Percentiles rank a stretch among this genome's conserved stretches.
Evolutionary conservation across 2,888 invertebrate species (phyloP).

Genomic region (Luperina nickerlii): DNA sequence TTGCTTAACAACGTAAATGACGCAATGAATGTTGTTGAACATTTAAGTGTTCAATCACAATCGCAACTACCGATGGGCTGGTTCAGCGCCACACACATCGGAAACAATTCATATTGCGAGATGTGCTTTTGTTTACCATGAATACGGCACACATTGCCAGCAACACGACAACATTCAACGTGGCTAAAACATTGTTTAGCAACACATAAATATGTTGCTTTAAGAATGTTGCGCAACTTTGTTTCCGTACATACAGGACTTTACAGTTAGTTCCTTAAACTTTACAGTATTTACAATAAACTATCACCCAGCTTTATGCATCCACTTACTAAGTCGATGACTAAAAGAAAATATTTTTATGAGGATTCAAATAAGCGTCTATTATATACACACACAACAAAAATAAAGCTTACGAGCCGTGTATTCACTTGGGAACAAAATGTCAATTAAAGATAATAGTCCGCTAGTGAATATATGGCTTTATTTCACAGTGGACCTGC

Average conservation of each 20-base stretch:
- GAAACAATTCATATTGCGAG: too few relatives aligned
- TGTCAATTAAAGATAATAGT: neutral
- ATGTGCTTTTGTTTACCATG: too few relatives aligned
- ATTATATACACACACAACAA: neutral
- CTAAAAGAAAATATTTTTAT: neutral
- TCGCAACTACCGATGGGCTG: too few relatives aligned
- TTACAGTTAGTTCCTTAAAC: neutral
- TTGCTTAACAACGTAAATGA: too few relatives aligned
- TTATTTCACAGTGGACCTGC: neutral
- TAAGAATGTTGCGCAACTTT: neutral
- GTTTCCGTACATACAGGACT: neutral
- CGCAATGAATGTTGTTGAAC: too few relatives aligned
- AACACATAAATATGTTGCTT: neutral
- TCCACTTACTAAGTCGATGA: neutral
- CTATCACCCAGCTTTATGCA: neutral
- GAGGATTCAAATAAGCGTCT: constrained; percentile 1
- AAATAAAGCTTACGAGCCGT: neutral
- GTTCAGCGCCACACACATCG: too few relatives aligned
- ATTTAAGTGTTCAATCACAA: too few relatives aligned
- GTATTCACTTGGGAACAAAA: neutral
- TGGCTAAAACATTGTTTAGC: neutral
- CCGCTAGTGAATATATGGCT: neutral
- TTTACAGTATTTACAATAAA: neutral
- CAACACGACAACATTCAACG: neutral
- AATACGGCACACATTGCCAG: too few relatives aligned